Conservation (phyloP, 2,797 vertebrate species). For the Poeciliopsis presidionis region DNA sequence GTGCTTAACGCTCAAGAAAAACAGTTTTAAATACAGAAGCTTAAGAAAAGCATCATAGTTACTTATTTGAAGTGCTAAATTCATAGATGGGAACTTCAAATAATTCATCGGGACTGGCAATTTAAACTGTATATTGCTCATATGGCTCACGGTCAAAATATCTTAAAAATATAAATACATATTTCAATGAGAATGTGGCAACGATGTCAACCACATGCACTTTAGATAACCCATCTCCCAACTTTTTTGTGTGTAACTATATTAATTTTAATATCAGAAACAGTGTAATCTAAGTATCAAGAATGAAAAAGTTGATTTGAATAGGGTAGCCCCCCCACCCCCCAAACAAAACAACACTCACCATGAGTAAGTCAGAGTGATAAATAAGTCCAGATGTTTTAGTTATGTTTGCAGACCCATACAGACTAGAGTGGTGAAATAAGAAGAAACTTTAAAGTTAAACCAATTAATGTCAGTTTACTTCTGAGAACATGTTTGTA, state of each 20-base stretch:
- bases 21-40: slow-evolving; percentile 1
- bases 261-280: not conserved
- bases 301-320: not conserved
- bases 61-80: not conserved
- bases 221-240: not conserved
- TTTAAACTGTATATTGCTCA: not conserved
- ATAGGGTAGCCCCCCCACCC: accelerated
- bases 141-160: slow-evolving; percentile 3
- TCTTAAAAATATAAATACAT: slow-evolving; percentile 20
- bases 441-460: not conserved
- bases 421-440: not conserved
- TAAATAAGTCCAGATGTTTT: not conserved
- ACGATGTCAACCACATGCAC: not conserved
- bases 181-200: not conserved
- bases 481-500: slow-evolving; percentile 23
- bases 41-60: not conserved
- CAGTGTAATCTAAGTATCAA: not conserved
- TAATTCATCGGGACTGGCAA: not conserved
- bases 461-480: slow-evolving; percentile 11
- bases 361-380: not conserved
- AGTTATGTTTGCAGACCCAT: not conserved
- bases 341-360: not conserved
- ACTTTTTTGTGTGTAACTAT: not conserved
- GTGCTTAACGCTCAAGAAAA: not conserved
- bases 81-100: not conserved